Base-by-base conservation (phyloP, 2,113 vertebrate genomes). In the Riparia riparia region DNA sequence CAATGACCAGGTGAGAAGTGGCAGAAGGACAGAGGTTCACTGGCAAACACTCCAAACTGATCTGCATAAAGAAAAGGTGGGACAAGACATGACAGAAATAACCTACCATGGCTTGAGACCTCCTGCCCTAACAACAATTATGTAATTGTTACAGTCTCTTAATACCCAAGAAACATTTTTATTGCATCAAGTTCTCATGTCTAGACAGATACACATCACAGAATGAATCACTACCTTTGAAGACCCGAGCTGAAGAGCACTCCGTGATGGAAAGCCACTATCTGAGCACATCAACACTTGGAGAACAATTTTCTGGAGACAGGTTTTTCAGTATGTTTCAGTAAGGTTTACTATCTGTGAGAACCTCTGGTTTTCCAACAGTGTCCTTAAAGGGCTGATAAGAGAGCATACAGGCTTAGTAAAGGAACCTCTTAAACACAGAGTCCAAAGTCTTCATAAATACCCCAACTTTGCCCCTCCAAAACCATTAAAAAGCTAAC, bases 161-260 rank as follows among this genome's bases (percentile, higher is more conserved):
- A 63, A 86, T 45, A 89, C 41, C 61, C 21, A 50, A 89, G 90
- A 92, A 94, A 86, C 56, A 24, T 79, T 96, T 66, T 68, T 78
- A 78, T 84, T 95, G 91, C 96, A 92, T 71, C 68, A 78, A 92
- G 68, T 95, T 83, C 71, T 95, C 86, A 24, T 94, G 96, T 90
- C 95, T 93, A 94, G 96, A 95, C 94, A 97, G 94, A 95, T 81
- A 81, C 1, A 83, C 82, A 90, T 73, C 51, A 0, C 21, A 60
- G 72, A 70, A 81, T 96, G 96, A 97, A 96, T 95, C 95, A 96
- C 56, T 32, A 10, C 54, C 92, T 95, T 89, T 89, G 94, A 92
- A 95, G 93, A 92, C 83, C 82, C 17, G 1, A 92, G 71, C 58
- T 83, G 90, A 93, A 95, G 92, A 82, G 63, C 74, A 57, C 63